Base-by-base conservation (phyloP, 2,797 vertebrate genomes). In the Eospalax fontanierii region DNA sequence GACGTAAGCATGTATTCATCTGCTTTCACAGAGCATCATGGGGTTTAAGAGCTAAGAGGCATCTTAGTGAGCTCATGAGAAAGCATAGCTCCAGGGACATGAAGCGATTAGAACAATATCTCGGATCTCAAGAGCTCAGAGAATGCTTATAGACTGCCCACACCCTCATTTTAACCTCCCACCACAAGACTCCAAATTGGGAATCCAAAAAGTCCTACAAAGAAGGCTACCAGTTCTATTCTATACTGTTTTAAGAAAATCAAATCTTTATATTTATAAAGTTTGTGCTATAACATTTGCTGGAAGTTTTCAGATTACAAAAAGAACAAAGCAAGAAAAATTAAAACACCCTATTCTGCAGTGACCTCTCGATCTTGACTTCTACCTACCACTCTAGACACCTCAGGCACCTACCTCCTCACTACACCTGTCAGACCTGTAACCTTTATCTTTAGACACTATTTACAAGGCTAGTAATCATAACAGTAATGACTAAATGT, bases 1-100 rank as follows among this genome's bases (percentile, higher is more conserved):
- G 99, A 99, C 97, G 99, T 99, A 97, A 98, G 99, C 97, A 43
- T 21, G n/a, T 75, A 28, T 61, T 73, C 85, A 38, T 71, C 95
- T 87, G n/a, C 70, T 96, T 87, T 26, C 33, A 43, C 28, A 14
- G 28, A 75, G 70, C 85, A 38, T 54, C 78, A 54, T 30, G 12
- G 63, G 19, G 19, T 65, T 79, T 43, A 73, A 76, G 73, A 89
- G 28, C 28, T 15, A 26, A 35, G 66, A 76, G 43, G 5, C 9
- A 66, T 8, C 24, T n/a, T 30, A 50, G 68, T 6, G 18, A 63
- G 5, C 71, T 68, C 66, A 28, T 33, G 59, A 66, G 43, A 80
- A 84, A 95, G 65, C 30, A 30, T 38, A 35, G 50, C 66, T 38
- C 3, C 43, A 54, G 24, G 30, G 63, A 40, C 2, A 38, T 12